Base-by-base conservation (phyloP, 2,888 invertebrate species). In the Exephanes ischioxanthus region DNA sequence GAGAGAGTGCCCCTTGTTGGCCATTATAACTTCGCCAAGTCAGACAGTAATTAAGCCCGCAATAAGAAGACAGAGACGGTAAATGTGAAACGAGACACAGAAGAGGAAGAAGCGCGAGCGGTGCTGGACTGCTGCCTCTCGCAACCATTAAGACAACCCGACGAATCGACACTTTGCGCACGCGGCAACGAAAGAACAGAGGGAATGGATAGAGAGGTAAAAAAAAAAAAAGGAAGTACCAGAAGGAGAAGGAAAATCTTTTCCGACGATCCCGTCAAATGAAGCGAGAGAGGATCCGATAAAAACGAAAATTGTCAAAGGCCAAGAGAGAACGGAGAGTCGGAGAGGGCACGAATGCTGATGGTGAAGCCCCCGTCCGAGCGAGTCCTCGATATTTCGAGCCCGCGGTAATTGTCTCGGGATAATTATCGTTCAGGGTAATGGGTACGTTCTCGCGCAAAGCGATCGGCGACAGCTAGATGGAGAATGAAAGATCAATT, bases 31-130 rank as follows among this genome's bases (percentile, higher is more conserved):
- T 93, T 93, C 92, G 91, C 90, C 87, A 91, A 93, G 93, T 92
- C 91, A 93, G 93, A 91, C 92, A 93, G 94, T 94, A 94, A 94
- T 94, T 94, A 94, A 94, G 94, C 93, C 92, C 89, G 93, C 93
- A 93, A 92, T 93, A 93, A 93, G 91, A 92, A 93, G 68, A 85
- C 75, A 67, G 76, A 72, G 85, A 77, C 66, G 26, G 33, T 48
- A 61, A 75, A 70, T 71, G 85, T n/a, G 16, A 83, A 83, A 70
- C 72, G 79, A 61, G 70, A 80, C 51, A 76, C 55, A 55, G 63
- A 26, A 71, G 71, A 51, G 53, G 14, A 70, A 67, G 61, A 77
- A 51, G 77, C 53, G 55, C 53, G 80, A 83, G 77, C 68, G 19
- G 91, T 91, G 93, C 93, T 92, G 93, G 93, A 92, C 92, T 89